Conservation (phyloP, 1,140 invertebrate genomes). For the Drosophila orosa region DNA sequence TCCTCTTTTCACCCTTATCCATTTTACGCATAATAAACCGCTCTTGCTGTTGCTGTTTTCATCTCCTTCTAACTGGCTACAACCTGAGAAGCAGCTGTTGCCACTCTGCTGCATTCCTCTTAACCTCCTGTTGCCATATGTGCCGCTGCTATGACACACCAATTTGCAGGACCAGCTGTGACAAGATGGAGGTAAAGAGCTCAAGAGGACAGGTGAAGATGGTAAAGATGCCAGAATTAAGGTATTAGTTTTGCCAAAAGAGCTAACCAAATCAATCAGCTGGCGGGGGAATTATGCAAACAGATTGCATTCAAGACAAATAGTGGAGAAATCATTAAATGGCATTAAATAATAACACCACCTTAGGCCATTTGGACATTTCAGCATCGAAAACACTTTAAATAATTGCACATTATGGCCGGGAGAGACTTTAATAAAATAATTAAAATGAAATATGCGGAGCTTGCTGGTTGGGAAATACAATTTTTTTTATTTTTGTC, state of each 20-base stretch:
- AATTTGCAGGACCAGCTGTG: constrained; percentile 48
- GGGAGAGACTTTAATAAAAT: constrained; percentile 71
- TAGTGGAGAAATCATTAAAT: constrained; percentile 39
- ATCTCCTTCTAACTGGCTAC: constrained; percentile 18
- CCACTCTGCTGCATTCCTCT: constrained; percentile 41
- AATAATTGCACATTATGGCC: constrained; percentile 65
- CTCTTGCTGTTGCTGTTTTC: constrained; percentile 26
- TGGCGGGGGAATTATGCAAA: constrained; percentile 28
- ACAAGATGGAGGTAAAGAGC: constrained; percentile 20
- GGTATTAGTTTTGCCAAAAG: constrained; percentile 18
- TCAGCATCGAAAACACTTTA: constrained; percentile 67
- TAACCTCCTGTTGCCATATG: constrained; percentile 33
- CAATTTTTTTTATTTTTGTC: constrained; percentile 14
- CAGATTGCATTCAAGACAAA: constrained; percentile 11
- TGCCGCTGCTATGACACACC: constrained; percentile 54
- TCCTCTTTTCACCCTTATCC: constrained; percentile 2
- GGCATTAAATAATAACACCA: constrained; percentile 38
- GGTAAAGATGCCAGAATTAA: constrained; percentile 26
- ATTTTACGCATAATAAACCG: constrained; percentile 63
- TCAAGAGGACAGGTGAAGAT: constrained; percentile 1
- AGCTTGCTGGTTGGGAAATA: constrained; percentile 39
- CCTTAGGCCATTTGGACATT: constrained; percentile 25
- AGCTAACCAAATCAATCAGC: constrained; percentile 10
- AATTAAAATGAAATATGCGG: constrained; percentile 76
- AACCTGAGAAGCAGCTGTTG: constrained; percentile 61